Evolutionary conservation across 2,113 vertebrate species (phyloP), one percentile per base, ranked within the genome.

Genomic region (Sapayoa aenigma): DNA sequence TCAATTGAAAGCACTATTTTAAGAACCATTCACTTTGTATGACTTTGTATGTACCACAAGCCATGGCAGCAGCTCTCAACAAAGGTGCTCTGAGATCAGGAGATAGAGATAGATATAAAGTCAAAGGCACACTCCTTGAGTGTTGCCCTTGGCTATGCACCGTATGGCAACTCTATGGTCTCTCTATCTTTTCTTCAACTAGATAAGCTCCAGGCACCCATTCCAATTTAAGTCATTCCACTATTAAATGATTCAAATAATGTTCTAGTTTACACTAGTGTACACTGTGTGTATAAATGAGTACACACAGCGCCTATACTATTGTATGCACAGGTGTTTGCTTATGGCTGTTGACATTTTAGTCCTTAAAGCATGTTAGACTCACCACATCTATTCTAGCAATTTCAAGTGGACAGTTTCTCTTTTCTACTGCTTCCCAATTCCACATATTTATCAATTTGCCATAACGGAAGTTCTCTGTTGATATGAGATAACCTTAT

Each of bases 401-500:
- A 75, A 72, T 87, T 92, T 85, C 75, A 75, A 28, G 31, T 23
- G 84, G 66, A 60, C 11, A 66, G 37, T 24, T 85, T 62, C 13
- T 66, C 31, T 92, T 85, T 89, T 74, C 63, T 47, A 24, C 12
- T 68, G 22, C 44, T 89, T 89, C 75, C 25, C 14, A 4, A 46
- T 69, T 95, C 78, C 66, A 75, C 58, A 66, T 66, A 92, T 77
- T 92, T 74, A 84, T 62, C 41, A 92, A n/a, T 83, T 74, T 95
- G 37, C 49, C 1, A 0, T 53, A 94, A 71, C 14, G 90, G 11
- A 87, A 53, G 46, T 79, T 25, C 14, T 50, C 59, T 67, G n/a
- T n/a, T 89, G 75, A 95, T 94, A 77, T 3, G 27, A 94, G 65
- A 91, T 63, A 94, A 91, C 20, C 44, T 87, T 80, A 95, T 58